Percentiles rank a stretch among this genome's conserved stretches.
phyloP scores from a whole-genome alignment of 53 echinoderm and acorn worm genomes.

The Antedon mediterranea region DNA sequence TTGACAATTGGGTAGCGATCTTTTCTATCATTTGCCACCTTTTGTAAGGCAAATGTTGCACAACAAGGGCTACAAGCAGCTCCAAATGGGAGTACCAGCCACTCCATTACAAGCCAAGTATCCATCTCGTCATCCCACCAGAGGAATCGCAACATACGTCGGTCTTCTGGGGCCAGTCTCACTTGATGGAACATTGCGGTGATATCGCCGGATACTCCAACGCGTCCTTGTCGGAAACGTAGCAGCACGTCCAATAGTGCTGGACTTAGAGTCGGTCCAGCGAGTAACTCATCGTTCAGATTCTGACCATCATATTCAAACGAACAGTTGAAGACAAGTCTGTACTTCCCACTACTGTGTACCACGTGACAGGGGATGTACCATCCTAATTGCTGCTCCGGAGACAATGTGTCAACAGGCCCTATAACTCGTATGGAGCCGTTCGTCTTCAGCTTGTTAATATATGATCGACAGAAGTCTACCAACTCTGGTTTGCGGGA shows the following conservation, averaged over 20 bases:
- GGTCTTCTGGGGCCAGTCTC: neutral
- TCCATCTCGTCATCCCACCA: slow-evolving; percentile 15
- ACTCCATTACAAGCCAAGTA: slow-evolving; percentile 3
- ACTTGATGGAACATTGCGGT: slow-evolving; percentile 12
- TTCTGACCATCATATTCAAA: slow-evolving; percentile 7
- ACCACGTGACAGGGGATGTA: slow-evolving; percentile 6
- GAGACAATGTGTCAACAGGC: neutral
- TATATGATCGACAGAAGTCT: slow-evolving; percentile 5
- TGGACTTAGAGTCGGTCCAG: neutral
- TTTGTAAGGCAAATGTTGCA: slow-evolving; percentile 3
- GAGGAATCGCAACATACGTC: slow-evolving; percentile 1
- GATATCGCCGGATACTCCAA: slow-evolving; percentile 1
- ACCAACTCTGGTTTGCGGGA: neutral
- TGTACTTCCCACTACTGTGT: slow-evolving; percentile 10
- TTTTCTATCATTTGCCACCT: neutral
- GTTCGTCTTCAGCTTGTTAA: neutral
- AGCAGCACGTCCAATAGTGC: slow-evolving; percentile 4
- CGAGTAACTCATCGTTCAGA: slow-evolving; percentile 4
- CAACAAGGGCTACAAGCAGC: slow-evolving; percentile 25
- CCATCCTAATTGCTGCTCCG: slow-evolving; percentile 8
- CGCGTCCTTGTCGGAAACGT: slow-evolving; percentile 7
- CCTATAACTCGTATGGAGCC: neutral
- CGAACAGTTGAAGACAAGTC: slow-evolving; percentile 7
- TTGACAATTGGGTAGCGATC: slow-evolving; percentile 1
- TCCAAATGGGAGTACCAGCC: slow-evolving; percentile 17